Conservation (phyloP, 2,888 invertebrate genomes). For the Kryphioiulus occultus region DNA sequence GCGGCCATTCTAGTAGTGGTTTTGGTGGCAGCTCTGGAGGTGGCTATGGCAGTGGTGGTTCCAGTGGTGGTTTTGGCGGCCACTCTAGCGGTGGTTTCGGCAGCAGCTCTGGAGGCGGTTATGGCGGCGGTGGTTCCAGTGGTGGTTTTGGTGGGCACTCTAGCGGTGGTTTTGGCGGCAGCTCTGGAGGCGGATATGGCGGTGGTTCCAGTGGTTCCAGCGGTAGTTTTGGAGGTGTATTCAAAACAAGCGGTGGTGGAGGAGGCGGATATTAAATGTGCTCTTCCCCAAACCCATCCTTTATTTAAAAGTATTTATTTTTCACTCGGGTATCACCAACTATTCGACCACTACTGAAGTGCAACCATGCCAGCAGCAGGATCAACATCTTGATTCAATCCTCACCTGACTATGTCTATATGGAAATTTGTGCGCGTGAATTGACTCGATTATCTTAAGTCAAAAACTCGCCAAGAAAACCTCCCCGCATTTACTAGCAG, state of each 20-base stretch:
- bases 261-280: neutral
- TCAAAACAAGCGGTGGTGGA: neutral
- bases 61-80: neutral
- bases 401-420: neutral
- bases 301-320: constrained; percentile 9
- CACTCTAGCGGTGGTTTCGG: neutral
- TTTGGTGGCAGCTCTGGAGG: neutral
- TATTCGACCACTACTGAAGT: neutral
- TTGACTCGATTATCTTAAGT: neutral
- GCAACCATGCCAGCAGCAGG: neutral
- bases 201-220: neutral
- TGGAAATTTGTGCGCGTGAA: neutral
- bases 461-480: neutral
- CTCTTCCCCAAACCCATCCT: neutral
- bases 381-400: neutral
- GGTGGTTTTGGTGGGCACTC: no score
- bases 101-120: neutral
- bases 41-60: neutral
- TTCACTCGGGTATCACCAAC: neutral
- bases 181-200: neutral
- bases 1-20: neutral
- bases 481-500: neutral
- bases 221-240: neutral
- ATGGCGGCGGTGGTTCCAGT: neutral
- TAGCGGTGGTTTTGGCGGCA: neutral